These are phyloP conservation scores for Sciurus carolinensis DNA, from an alignment of 2,797 vertebrate genomes.

Conservation along the genomic window DNA sequence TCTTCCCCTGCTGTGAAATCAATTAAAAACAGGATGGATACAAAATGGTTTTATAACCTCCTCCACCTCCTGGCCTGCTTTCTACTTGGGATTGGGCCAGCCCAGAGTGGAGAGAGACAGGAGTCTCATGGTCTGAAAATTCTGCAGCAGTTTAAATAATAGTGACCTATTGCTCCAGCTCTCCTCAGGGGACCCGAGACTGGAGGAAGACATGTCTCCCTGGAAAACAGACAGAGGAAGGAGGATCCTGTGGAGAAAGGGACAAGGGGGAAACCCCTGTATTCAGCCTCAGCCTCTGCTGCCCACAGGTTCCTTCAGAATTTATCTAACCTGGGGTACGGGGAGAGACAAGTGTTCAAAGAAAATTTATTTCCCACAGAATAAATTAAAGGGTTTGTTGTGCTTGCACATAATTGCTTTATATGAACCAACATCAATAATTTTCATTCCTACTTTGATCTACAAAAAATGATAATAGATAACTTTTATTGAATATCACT, in stretches of 20 bases:
- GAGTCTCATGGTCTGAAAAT: slow-evolving; percentile 86
- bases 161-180: slow-evolving; percentile 78
- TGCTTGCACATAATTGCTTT: slow-evolving; percentile 40
- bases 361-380: slow-evolving; percentile 47
- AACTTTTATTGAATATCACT: not conserved
- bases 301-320: not conserved
- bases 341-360: slow-evolving; percentile 38
- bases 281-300: not conserved
- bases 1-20: slow-evolving; percentile 82
- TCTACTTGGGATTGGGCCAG: slow-evolving; percentile 74
- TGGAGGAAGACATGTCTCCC: slow-evolving; percentile 62
- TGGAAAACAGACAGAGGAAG: slow-evolving; percentile 50
- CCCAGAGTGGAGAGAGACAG: slow-evolving; percentile 63
- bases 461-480: not conserved
- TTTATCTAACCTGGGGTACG: not conserved
- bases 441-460: slow-evolving; percentile 60
- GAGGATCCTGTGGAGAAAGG: not conserved
- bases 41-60: slow-evolving; percentile 81
- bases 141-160: slow-evolving; percentile 72
- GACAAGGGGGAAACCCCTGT: accelerated
- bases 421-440: slow-evolving; percentile 36
- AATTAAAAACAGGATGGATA: slow-evolving; percentile 82
- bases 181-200: slow-evolving; percentile 72
- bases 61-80: slow-evolving; percentile 79
- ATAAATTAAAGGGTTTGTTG: slow-evolving; percentile 18